These are phyloP conservation scores for Gymnothorax reevesii DNA, from an alignment of 2,797 vertebrate species.

Conservation along the genomic window DNA sequence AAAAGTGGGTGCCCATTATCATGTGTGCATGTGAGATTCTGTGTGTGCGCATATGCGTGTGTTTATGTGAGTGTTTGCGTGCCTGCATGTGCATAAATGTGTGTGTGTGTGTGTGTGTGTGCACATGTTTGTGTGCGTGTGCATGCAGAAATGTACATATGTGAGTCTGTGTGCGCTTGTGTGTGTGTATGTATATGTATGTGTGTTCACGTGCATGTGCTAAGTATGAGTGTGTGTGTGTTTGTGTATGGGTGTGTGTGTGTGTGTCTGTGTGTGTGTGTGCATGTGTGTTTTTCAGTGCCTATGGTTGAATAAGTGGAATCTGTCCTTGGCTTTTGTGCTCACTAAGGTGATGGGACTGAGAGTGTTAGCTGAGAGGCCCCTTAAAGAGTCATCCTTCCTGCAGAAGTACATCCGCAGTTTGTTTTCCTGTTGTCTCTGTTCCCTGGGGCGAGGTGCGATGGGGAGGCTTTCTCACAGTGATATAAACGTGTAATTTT, in stretches of 20 bases:
- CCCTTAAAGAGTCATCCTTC: background rate
- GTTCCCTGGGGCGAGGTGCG: background rate
- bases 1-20: background rate
- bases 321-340: conserved; percentile 24
- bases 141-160: background rate
- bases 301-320: background rate
- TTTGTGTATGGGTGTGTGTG: background rate
- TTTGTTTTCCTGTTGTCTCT: conserved; percentile 11
- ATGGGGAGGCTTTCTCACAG: conserved; percentile 11
- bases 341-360: conserved; percentile 21
- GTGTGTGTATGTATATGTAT: background rate
- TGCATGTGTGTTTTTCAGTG: background rate
- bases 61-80: background rate
- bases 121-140: too few species aligned
- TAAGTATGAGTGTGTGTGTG: background rate
- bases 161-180: background rate
- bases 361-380: background rate
- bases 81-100: background rate
- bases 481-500: conserved; percentile 28
- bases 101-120: too few species aligned
- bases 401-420: background rate
- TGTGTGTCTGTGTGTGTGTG: background rate
- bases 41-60: background rate
- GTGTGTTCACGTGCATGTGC: background rate
- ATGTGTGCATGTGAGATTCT: background rate